A percentile compares a stretch with the other conserved stretches of the same genome.
Conservation (phyloP, 2,888 invertebrate genomes). For the Eueremaeus valkanovi region DNA sequence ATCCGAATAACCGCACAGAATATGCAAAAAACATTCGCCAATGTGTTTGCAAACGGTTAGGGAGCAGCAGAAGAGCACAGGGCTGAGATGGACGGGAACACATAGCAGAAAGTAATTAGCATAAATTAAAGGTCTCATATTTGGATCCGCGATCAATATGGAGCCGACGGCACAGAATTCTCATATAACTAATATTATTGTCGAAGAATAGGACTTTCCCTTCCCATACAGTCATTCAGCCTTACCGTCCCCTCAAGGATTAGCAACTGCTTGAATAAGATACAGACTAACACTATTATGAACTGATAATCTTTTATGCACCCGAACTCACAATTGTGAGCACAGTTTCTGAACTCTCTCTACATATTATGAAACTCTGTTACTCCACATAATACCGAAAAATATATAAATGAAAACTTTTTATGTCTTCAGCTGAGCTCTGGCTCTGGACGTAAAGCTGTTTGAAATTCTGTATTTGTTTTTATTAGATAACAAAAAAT, state of each 20-base stretch:
- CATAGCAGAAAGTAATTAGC: neutral
- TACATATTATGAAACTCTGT: neutral
- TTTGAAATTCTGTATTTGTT: neutral
- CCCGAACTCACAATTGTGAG: neutral
- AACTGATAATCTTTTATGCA: conserved; percentile 20
- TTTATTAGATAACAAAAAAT: neutral
- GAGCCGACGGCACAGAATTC: neutral
- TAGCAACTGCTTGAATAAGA: neutral
- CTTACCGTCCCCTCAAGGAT: neutral
- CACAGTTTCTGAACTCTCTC: neutral
- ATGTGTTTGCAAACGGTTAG: neutral
- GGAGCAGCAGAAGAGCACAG: too few species aligned
- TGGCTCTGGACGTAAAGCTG: neutral
- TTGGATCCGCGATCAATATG: neutral
- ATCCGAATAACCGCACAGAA: conserved; percentile 16
- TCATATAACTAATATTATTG: conserved; percentile 20
- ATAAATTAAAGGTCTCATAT: conserved; percentile 1
- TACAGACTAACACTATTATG: neutral
- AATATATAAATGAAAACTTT: neutral
- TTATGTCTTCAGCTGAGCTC: too few species aligned
- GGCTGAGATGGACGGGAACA: neutral
- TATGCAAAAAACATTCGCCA: neutral
- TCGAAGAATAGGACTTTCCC: neutral
- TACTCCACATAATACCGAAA: neutral
- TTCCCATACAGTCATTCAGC: too few species aligned